These are phyloP conservation scores for Sitophilus oryzae DNA, from an alignment of 1,140 invertebrate species.

Conservation along the genomic window DNA sequence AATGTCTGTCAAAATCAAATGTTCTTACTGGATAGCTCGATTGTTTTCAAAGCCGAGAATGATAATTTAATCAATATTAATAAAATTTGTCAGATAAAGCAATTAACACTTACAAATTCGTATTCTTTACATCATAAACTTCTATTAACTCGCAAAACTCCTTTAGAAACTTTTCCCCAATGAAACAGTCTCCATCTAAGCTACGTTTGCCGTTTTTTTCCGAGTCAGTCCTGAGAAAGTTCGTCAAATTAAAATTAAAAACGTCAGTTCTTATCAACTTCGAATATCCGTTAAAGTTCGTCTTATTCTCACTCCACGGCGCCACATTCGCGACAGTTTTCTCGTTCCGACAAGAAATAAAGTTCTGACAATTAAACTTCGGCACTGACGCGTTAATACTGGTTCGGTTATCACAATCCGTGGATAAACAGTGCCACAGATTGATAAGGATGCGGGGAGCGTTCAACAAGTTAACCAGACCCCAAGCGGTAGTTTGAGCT, in stretches of 20 bases:
- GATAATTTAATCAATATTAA: no score
- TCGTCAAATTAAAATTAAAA: conserved; percentile 18
- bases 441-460: conserved; percentile 59
- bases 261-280: neutral
- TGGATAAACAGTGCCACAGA: conserved; percentile 61
- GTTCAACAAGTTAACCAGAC: conserved; percentile 62
- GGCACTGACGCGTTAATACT: conserved; percentile 32
- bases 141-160: conserved; percentile 53
- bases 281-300: neutral
- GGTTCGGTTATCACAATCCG: conserved; percentile 36
- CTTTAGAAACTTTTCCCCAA: conserved; percentile 21
- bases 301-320: neutral
- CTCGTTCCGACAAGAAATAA: neutral
- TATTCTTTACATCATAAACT: conserved; percentile 66
- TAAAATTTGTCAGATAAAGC: neutral
- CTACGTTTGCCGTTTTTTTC: neutral
- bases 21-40: no score
- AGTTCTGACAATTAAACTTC: conserved; percentile 1
- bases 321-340: neutral
- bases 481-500: conserved; percentile 44
- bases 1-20: no score
- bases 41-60: no score
- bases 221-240: conserved; percentile 21
- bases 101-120: conserved; percentile 69
- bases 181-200: neutral